Evolutionary conservation across 2,888 invertebrate species (phyloP).

Genomic region (Calephelis perditalis): DNA sequence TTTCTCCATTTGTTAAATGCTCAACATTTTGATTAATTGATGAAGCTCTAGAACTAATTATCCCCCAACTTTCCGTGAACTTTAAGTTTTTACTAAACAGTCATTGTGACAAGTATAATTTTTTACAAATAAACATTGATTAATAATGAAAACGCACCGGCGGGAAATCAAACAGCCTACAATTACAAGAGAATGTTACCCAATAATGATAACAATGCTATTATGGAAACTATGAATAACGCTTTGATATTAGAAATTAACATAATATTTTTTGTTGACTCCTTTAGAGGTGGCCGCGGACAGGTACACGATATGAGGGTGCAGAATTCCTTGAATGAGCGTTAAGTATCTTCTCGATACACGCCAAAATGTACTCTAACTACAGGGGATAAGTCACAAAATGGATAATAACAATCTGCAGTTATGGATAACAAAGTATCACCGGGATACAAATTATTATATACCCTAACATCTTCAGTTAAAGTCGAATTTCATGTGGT

Average conservation of each 20-base stretch:
- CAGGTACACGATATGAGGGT: conserved; percentile 75
- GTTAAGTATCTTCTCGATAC: conserved; percentile 35
- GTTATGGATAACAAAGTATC: conserved; percentile 25
- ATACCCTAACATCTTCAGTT: conserved; percentile 28
- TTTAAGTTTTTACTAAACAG: conserved; percentile 21
- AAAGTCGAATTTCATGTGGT: conserved; percentile 37
- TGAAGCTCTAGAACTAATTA: too few species aligned
- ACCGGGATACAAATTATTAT: background rate
- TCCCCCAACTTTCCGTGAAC: too few species aligned
- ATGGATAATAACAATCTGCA: conserved; percentile 26
- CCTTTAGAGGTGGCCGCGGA: conserved; percentile 72
- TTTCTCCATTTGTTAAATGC: too few species aligned
- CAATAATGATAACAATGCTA: conserved; percentile 75
- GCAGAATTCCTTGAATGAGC: conserved; percentile 76
- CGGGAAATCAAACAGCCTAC: conserved; percentile 41
- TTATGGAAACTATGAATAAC: conserved; percentile 72
- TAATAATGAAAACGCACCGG: conserved; percentile 41
- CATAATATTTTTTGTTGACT: conserved; percentile 72
- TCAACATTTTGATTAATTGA: too few species aligned
- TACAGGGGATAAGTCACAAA: conserved; percentile 32
- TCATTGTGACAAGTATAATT: conserved; percentile 47
- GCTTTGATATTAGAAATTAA: conserved; percentile 69
- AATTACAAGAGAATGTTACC: conserved; percentile 60
- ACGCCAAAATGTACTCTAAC: conserved; percentile 33
- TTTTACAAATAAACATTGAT: conserved; percentile 36